These are phyloP conservation scores for Philaethria dido DNA, from an alignment of 2,888 invertebrate species.

Conservation along the genomic window DNA sequence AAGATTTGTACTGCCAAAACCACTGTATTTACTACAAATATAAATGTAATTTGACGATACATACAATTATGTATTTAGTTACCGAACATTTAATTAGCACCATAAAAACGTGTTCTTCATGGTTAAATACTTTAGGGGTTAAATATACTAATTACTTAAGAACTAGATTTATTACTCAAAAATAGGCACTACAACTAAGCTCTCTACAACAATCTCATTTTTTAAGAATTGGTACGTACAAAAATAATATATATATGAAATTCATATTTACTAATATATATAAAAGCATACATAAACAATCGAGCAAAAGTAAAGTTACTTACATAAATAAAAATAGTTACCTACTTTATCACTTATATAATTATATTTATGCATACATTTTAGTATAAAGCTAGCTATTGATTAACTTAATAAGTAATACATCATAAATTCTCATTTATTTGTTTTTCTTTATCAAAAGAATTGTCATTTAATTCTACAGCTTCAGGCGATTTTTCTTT, in stretches of 20 bases:
- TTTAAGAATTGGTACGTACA: not conserved
- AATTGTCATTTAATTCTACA: constrained; percentile 68
- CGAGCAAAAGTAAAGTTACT: not conserved
- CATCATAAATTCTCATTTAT: constrained; percentile 32
- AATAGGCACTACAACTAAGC: not conserved
- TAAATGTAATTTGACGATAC: not conserved
- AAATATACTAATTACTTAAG: not conserved
- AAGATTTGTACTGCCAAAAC: not conserved
- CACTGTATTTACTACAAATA: not conserved
- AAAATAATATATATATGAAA: not conserved
- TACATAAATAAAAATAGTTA: not conserved
- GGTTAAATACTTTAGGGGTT: not conserved
- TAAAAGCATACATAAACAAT: not conserved
- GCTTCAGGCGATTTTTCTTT: constrained; percentile 57
- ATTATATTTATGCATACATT: not conserved
- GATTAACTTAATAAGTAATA: not conserved
- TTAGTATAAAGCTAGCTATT: not conserved
- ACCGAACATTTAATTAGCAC: not conserved
- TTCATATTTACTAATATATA: not conserved
- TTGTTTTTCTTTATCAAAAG: constrained; percentile 44
- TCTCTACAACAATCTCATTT: not conserved
- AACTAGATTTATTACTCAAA: not conserved
- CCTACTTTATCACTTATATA: too few species aligned
- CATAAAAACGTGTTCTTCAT: not conserved
- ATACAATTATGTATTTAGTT: not conserved